Base-by-base conservation (phyloP, 2,113 vertebrate species). In the Telmatochromis sp. region DNA sequence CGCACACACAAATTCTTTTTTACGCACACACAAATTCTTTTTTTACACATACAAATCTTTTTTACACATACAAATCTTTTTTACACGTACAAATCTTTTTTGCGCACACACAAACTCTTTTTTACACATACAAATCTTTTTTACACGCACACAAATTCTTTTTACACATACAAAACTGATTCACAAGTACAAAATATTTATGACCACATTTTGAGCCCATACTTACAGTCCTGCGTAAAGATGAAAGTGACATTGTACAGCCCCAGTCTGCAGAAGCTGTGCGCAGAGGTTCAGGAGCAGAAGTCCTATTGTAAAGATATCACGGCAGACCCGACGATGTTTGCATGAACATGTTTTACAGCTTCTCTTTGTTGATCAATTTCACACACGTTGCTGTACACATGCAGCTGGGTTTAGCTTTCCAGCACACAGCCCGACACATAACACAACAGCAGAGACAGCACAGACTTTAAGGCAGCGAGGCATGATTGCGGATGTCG, bases 81-180 rank as follows among this genome's bases (percentile, higher is more conserved):
- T 40, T 40, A 40, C 40, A 12, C 5, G 12, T 3, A 12, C 37
- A 12, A 40, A 42, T 42, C 5, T 5, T 42, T 42, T 42, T 42
- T 42, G 12, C 40, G 1, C 40, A 33, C 37, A 1, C 10, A 40
- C 1, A 37, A 40, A 40, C 11, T 40, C 37, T 12, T 40, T 40
- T 40, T 40, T 40, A 40, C 40, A 40, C 5, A 40, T 5, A 12
- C 37, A 12, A 40, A 42, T 42, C 11, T 12, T 42, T 42, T 42
- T 42, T 42, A 42, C 40, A 2, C 40, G 0, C 40, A 42, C 5
- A 42, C 40, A 42, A 42, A 42, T 42, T 2, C 0, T 3, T 42
- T 45, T 45, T 45, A 45, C 42, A 45, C 42, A 45, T 45, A 45
- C 42, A 45, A 45, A 45, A 14, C 42, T 45, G 6, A 45, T 45